These are phyloP conservation scores for Drosophila insularis DNA, from an alignment of 1,140 invertebrate genomes.

Conservation along the genomic window DNA sequence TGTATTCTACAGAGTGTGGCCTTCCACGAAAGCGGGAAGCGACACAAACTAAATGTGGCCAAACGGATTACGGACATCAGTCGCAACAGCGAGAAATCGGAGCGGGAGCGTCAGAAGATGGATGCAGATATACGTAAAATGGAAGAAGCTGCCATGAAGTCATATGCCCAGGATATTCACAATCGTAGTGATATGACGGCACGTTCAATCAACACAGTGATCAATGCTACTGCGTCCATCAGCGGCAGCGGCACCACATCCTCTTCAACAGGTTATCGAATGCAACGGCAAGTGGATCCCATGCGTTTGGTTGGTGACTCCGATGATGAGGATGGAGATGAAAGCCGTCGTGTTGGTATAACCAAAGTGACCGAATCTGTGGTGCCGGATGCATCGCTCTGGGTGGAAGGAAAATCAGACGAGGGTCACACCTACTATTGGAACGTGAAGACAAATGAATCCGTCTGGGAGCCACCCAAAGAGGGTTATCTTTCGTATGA, in stretches of 20 bases:
- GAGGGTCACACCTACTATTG: slow-evolving; percentile 91
- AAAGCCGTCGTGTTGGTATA: slow-evolving; percentile 59
- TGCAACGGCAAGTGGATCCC: slow-evolving; percentile 71
- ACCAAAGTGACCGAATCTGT: slow-evolving; percentile 73
- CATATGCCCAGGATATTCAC: slow-evolving; percentile 89
- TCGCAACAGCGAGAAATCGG: slow-evolving; percentile 91
- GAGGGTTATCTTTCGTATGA: slow-evolving; percentile 86
- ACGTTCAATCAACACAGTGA: slow-evolving; percentile 77
- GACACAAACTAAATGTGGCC: slow-evolving; percentile 96
- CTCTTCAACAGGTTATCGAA: background rate
- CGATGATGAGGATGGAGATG: slow-evolving; percentile 82
- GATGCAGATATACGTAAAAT: slow-evolving; percentile 93
- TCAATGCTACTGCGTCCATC: slow-evolving; percentile 32
- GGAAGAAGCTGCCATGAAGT: slow-evolving; percentile 93
- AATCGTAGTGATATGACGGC: slow-evolving; percentile 87
- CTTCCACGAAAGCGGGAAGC: slow-evolving; percentile 96
- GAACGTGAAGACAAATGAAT: slow-evolving; percentile 89
- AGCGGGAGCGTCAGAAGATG: slow-evolving; percentile 89
- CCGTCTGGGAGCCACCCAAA: slow-evolving; percentile 86
- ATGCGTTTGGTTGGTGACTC: slow-evolving; percentile 64
- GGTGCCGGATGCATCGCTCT: slow-evolving; percentile 83
- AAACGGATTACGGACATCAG: slow-evolving; percentile 93
- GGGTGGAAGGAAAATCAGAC: slow-evolving; percentile 87
- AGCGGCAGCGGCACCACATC: slow-evolving; percentile 16
- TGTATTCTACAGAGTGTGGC: slow-evolving; percentile 89